Conservation (phyloP, 2,113 vertebrate genomes). For the Synodontis membranacea region DNA sequence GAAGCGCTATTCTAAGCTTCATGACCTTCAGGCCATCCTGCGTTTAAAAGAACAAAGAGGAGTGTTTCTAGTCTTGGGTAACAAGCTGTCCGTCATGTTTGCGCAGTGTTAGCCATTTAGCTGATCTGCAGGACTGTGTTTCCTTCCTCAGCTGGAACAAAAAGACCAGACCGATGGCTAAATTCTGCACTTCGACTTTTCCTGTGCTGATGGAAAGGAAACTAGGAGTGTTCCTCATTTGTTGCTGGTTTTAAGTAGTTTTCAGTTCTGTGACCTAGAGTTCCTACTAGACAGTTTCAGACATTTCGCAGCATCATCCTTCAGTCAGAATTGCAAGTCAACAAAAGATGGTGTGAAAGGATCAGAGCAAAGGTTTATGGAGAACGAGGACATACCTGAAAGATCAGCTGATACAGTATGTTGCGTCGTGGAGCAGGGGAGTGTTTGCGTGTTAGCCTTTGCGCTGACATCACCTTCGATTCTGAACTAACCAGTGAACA, state of each 20-base stretch:
- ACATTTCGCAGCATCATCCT: background rate
- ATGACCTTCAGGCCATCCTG: background rate
- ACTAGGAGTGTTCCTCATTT: constrained; percentile 28
- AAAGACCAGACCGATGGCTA: constrained; percentile 25
- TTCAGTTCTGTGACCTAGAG: background rate
- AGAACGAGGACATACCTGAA: background rate
- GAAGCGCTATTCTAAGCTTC: background rate
- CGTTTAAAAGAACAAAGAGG: background rate
- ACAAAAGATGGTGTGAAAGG: background rate
- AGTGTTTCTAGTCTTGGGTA: background rate
- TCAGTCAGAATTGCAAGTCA: background rate
- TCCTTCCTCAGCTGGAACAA: constrained; percentile 49
- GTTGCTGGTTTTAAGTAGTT: background rate
- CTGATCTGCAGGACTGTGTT: constrained; percentile 44
- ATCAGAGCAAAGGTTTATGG: background rate
- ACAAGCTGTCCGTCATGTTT: background rate
- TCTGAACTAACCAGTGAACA: background rate
- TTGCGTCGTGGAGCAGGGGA: background rate
- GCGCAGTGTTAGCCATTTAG: constrained; percentile 4
- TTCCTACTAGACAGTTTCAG: background rate
- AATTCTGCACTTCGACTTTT: constrained; percentile 37
- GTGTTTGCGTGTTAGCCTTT: background rate
- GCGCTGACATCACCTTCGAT: constrained; percentile 10
- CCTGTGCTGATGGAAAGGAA: constrained; percentile 52
- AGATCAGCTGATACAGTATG: constrained; percentile 10